Evolutionary conservation across 2,888 invertebrate genomes (phyloP), one percentile per base, ranked within the genome.

Genomic region (Muscina levida): DNA sequence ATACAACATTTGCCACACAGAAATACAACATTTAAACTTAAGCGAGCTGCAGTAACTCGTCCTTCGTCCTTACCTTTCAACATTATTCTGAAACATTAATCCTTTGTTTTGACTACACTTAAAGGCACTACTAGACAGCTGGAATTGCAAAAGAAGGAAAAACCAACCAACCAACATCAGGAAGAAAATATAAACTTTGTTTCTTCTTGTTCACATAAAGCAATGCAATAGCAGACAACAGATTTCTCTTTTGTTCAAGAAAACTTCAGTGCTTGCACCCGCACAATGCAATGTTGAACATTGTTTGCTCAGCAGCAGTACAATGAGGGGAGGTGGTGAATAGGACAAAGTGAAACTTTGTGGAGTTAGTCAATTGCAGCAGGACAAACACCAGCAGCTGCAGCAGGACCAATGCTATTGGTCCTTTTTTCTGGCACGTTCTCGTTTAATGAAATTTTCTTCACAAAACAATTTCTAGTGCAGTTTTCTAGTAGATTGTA

Each of bases 391-490:
- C 26, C 37, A 15, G 57, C 31, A 62, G 42, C 62, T 15, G 37
- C 59, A 57, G 37, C 37, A 15, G 57, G 13, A 37, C 13, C 22
- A 5, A 11, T 42, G 17, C 19, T 59, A 15, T 17, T 17, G 10
- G 10, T 1, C 3, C n/a, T 62, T 22, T 42, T 62, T 62, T 59
- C n/a, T n/a, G n/a, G n/a, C n/a, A n/a, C n/a, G n/a, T n/a, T 37
- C 62, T 62, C 62, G 42, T 62, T 62, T 62, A 22, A 62, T 62
- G 17, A 62, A 62, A 42, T 39, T 62, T 37, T 62, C 17, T 42
- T 42, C 62, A 62, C 42, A 39, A 42, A 19, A 10, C 62, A 42
- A n/a, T 59, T 59, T 59, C 17, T 57, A 31, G 46, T n/a, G n/a
- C n/a, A 17, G 51, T 53, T 24, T 53, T 10, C 24, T 62, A 19